Percentiles rank a stretch among this genome's conserved stretches.
Conservation (phyloP, 2,888 invertebrate genomes). For the Tetheella fluctuosa region DNA sequence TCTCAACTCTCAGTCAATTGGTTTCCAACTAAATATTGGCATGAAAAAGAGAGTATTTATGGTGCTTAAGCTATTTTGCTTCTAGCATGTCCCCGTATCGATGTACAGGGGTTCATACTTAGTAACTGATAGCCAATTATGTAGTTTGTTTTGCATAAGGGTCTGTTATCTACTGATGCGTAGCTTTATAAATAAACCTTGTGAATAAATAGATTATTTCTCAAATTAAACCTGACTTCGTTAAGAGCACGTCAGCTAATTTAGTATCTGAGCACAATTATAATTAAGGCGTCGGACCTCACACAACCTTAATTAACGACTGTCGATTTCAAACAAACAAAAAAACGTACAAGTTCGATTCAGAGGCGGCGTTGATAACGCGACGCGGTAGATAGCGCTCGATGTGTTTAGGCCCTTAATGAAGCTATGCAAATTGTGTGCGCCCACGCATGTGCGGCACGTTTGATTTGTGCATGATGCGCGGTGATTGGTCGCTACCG, state of each 20-base stretch:
- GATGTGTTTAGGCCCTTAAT: slow-evolving; percentile 41
- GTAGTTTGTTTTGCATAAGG: neutral
- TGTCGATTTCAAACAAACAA: slow-evolving; percentile 38
- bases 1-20: neutral
- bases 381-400: slow-evolving; percentile 36
- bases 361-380: slow-evolving; percentile 45
- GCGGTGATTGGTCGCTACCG: slow-evolving; percentile 30
- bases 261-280: slow-evolving; percentile 61
- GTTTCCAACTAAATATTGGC: neutral
- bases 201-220: slow-evolving; percentile 13
- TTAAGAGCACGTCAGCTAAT: slow-evolving; percentile 33
- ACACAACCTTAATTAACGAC: slow-evolving; percentile 69
- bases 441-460: slow-evolving; percentile 43
- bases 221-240: slow-evolving; percentile 27
- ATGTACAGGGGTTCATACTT: neutral
- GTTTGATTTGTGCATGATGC: slow-evolving; percentile 39
- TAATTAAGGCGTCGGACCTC: slow-evolving; percentile 73
- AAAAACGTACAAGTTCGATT: slow-evolving; percentile 40
- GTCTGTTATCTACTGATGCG: neutral
- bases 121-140: neutral
- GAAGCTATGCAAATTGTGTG: slow-evolving; percentile 64
- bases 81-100: neutral
- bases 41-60: too few relatives aligned
- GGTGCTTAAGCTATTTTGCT: neutral
- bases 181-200: slow-evolving; percentile 7